Base-by-base conservation (phyloP, 2,113 vertebrate genomes). In the Galeopterus variegatus region DNA sequence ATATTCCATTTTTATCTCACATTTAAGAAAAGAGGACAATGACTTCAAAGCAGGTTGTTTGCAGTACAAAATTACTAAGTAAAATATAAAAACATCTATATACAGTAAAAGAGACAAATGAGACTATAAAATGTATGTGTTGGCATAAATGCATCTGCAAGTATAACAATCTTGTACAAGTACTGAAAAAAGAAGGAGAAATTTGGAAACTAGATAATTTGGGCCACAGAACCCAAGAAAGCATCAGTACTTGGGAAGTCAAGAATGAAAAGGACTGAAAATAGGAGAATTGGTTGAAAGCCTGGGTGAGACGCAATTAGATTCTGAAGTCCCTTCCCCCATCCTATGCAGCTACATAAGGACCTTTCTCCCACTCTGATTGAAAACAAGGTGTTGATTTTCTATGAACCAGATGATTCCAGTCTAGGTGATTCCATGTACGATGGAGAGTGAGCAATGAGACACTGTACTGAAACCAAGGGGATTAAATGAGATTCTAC, bases 41-140 rank as follows among this genome's bases (percentile, higher is more conserved):
- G n/a, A 19, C 48, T 72, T 65, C 36, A 83, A 83, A 65, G 14
- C 48, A 75, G 28, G 54, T 58, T 81, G 41, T 92, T 83, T 75
- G 48, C 65, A 41, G 48, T 21, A 67, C 10, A 89, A 83, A 48
- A 83, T 56, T 72, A 83, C 56, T 86, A 21, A 86, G 17, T 36
- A 75, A 94, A 82, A 64, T 88, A 72, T 89, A 82, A 64, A 45
- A 50, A 89, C n/a, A 70, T 69, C 54, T 33, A 54, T 67, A 65
- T 21, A 36, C 9, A 33, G 48, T 67, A 31, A 75, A 56, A 11
- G 76, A 89, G 56, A 73, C 10, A 88, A 88, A 73, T 73, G 26
- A 73, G 73, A 94, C 75, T 64, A 62, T 65, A 82, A 94, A 94
- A 73, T 82, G 65, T 41, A 82, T 26, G 75, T n/a, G 4, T 9